phyloP scores from a whole-genome alignment of 2,888 invertebrate species.

The Entomobrya proxima region DNA sequence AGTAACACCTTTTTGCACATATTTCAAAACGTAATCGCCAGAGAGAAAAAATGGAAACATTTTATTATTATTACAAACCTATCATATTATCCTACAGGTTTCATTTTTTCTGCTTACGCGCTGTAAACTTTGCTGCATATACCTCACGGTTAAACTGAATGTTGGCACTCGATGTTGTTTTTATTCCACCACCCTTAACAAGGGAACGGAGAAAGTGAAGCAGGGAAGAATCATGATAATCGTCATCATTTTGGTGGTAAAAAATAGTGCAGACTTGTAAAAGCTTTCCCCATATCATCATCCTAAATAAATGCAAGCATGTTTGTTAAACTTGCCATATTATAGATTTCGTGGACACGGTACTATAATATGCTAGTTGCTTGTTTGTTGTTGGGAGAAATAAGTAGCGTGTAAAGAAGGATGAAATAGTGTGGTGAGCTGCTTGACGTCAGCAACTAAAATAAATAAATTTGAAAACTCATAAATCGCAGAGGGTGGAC shows the following conservation, averaged over 20 bases:
- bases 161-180: not conserved
- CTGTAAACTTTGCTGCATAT: not conserved
- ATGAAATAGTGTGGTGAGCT: slow-evolving; percentile 64
- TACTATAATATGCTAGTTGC: not conserved
- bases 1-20: slow-evolving; percentile 31
- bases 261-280: not conserved
- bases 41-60: not conserved
- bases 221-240: slow-evolving; percentile 16
- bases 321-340: slow-evolving; percentile 22
- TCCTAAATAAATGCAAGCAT: not conserved
- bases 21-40: slow-evolving; percentile 31
- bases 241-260: not conserved
- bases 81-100: slow-evolving; percentile 65
- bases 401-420: slow-evolving; percentile 53
- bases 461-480: slow-evolving; percentile 72
- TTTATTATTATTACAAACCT: slow-evolving; percentile 39
- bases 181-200: not conserved
- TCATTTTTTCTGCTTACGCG: slow-evolving; percentile 30
- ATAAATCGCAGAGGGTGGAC: slow-evolving; percentile 71
- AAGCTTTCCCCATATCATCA: slow-evolving; percentile 1
- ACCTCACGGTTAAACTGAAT: not conserved
- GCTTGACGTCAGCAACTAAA: slow-evolving; percentile 70
- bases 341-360: not conserved
- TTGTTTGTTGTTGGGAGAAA: no score
- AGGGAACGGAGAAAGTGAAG: not conserved